These are phyloP conservation scores for Todus mexicanus DNA, from an alignment of 2,797 vertebrate species.

Conservation along the genomic window DNA sequence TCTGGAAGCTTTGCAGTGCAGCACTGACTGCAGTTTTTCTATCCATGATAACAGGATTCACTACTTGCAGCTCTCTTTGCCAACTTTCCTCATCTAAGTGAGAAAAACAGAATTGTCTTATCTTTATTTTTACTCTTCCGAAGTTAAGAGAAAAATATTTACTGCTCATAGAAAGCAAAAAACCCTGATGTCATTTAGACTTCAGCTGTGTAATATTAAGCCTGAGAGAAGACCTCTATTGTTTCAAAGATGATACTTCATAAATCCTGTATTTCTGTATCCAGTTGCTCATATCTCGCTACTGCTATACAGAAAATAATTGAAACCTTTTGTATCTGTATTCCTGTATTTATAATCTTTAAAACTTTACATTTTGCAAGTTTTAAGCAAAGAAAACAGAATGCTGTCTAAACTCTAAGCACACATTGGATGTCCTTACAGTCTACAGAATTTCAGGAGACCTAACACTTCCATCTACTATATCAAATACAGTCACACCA, in stretches of 20 bases:
- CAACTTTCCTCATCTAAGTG: not conserved
- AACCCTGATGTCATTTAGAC: not conserved
- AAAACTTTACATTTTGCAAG: not conserved
- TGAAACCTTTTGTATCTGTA: not conserved
- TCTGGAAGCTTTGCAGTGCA: not conserved
- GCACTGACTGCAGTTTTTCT: not conserved
- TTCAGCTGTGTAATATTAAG: not conserved
- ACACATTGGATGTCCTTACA: not conserved
- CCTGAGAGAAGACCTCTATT: not conserved
- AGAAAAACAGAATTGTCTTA: not conserved
- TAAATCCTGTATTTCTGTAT: not conserved
- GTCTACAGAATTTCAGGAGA: not conserved
- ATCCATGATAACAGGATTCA: not conserved
- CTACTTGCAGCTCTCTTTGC: not conserved
- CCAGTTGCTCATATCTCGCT: not conserved
- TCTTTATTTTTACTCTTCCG: not conserved
- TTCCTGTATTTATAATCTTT: not conserved
- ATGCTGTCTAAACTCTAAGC: not conserved
- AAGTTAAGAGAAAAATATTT: conserved; percentile 24
- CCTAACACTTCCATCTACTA: not conserved
- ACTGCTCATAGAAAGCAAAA: not conserved
- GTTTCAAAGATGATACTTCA: not conserved
- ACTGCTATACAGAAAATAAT: not conserved
- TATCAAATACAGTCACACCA: not conserved
- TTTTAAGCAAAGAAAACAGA: not conserved